A percentile compares a stretch with the other conserved stretches of the same genome.
Evolutionary conservation across 2,888 invertebrate species (phyloP).

Genomic region (Myathropa florea): DNA sequence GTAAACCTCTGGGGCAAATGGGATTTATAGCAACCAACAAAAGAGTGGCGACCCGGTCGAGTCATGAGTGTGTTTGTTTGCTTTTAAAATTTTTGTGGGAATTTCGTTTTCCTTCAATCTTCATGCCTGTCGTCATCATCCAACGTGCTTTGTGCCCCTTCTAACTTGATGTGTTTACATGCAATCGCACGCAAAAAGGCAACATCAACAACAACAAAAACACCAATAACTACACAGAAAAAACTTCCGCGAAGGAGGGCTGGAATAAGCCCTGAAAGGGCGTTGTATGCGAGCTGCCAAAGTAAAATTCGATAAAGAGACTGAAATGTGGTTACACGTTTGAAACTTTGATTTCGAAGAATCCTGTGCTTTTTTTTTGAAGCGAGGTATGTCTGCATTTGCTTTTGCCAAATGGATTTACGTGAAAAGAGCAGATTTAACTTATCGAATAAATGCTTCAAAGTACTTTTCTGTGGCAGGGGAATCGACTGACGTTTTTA

Average conservation of each 20-base stretch:
- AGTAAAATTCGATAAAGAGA: slow-evolving; percentile 58
- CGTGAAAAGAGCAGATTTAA: slow-evolving; percentile 58
- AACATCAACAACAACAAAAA: slow-evolving; percentile 35
- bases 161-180: slow-evolving; percentile 62
- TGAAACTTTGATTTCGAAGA: slow-evolving; percentile 66
- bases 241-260: neutral
- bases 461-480: slow-evolving; percentile 31
- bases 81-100: slow-evolving; percentile 42
- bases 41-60: slow-evolving; percentile 8
- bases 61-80: slow-evolving; percentile 41
- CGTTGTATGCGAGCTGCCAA: slow-evolving; percentile 15
- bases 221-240: neutral
- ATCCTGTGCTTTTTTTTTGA: neutral
- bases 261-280: slow-evolving; percentile 7
- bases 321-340: slow-evolving; percentile 67
- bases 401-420: slow-evolving; percentile 52
- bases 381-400: neutral
- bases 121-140: neutral
- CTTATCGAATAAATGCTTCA: slow-evolving; percentile 62
- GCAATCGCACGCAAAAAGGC: slow-evolving; percentile 45
- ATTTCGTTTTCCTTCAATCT: slow-evolving; percentile 32
- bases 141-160: slow-evolving; percentile 38
- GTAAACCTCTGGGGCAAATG: slow-evolving; percentile 62
- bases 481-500: slow-evolving; percentile 38
- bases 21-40: slow-evolving; percentile 60